A percentile compares a stretch with the other conserved stretches of the same genome.
Evolutionary conservation across 2,888 invertebrate genomes (phyloP).

Genomic region (Oscheius sp.): DNA sequence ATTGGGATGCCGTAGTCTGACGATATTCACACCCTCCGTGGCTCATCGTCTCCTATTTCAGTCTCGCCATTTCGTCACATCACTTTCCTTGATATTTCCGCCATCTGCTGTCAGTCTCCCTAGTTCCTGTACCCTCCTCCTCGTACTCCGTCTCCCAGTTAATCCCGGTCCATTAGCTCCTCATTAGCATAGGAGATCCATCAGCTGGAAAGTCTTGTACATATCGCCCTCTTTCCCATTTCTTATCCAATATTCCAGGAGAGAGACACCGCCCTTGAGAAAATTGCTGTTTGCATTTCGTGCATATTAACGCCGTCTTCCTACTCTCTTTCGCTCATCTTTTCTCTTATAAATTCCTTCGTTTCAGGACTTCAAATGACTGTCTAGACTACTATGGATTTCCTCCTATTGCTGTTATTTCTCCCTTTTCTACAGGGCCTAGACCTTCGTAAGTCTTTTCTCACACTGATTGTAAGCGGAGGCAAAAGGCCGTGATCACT

Average conservation of each 20-base stretch:
- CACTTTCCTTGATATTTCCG: constrained; percentile 6
- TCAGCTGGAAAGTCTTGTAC: constrained; percentile 24
- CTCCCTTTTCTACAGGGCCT: neutral
- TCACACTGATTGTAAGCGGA: neutral
- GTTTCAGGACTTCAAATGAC: neutral
- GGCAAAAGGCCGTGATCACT: constrained; percentile 26
- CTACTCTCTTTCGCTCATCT: neutral
- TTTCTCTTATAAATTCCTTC: neutral
- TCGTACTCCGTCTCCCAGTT: neutral
- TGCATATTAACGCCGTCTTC: constrained; percentile 24
- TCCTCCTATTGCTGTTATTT: constrained; percentile 3
- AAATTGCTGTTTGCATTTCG: constrained; percentile 35
- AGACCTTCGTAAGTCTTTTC: constrained; percentile 4
- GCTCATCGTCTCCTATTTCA: neutral
- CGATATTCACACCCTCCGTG: neutral
- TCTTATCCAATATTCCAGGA: constrained; percentile 3
- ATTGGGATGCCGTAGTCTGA: neutral
- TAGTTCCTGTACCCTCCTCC: neutral
- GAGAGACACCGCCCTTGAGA: constrained; percentile 18
- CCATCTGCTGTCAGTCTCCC: constrained; percentile 6
- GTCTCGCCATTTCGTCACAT: neutral
- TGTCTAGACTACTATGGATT: neutral
- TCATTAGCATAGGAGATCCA: constrained; percentile 27
- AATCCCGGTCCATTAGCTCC: constrained; percentile 29
- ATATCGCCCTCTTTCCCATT: constrained; percentile 12